These are phyloP conservation scores for Chanos chanos DNA, from an alignment of 2,797 vertebrate genomes.

Conservation along the genomic window DNA sequence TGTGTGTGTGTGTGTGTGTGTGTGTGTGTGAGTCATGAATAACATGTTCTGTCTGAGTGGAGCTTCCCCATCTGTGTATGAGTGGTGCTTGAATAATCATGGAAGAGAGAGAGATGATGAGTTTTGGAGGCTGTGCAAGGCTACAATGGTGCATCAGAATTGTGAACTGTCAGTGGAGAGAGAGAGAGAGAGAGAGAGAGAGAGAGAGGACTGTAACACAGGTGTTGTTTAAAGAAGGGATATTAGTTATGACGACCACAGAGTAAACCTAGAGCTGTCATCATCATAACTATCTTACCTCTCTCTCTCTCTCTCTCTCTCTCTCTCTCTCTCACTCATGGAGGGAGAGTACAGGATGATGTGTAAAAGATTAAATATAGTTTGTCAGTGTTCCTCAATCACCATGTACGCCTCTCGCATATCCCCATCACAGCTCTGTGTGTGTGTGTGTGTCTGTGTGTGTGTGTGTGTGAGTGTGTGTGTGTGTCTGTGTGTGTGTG, in stretches of 20 bases:
- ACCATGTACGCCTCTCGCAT: conserved; percentile 58
- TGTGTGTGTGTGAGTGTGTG: conserved; percentile 8
- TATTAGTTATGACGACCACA: not conserved
- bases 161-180: not conserved
- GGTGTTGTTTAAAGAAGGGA: conserved; percentile 1
- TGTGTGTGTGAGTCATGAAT: conserved; percentile 9
- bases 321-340: not conserved
- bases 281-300: not conserved
- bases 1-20: not conserved
- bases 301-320: not conserved
- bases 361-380: too few species aligned
- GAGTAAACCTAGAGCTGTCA: conserved; percentile 4
- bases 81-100: not conserved
- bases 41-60: not conserved
- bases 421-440: not conserved
- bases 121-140: not conserved
- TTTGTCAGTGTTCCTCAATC: conserved; percentile 59
- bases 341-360: too few species aligned
- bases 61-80: too few species aligned
- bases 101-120: not conserved
- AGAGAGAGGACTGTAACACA: too few species aligned
- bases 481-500: not conserved
- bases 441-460: not conserved
- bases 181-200: too few species aligned
- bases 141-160: too few species aligned